Evolutionary conservation across 23 tunicate species (phyloP), one percentile per base, ranked within the genome.

Genomic region (Halocynthia aurantium): DNA sequence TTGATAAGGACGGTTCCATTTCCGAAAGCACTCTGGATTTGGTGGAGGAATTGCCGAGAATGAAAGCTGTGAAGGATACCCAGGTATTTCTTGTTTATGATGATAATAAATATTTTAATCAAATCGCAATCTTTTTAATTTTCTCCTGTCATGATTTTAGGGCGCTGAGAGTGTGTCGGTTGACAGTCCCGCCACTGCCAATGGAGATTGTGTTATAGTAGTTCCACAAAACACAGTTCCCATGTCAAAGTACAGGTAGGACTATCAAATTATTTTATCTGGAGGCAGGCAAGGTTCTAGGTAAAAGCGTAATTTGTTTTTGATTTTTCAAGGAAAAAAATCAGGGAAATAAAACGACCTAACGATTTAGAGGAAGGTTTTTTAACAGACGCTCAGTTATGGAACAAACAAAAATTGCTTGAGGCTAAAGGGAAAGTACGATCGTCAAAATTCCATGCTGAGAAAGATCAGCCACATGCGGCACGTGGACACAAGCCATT

Each of bases 171-270:
- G 55, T 8, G 70, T 65, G 17, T 54, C 78, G 0, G 55, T 74
- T 20, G 78, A 74, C 21, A 74, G 60, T 44, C 78, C 64, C 22
- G 78, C 78, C 20, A 74, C 78, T 8, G 57, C n/a, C 18, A 50
- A 22, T 55, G 60, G 78, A 51, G 87, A 84, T 76, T 84, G 82
- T 44, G 19, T 84, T 9, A 53, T 64, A 8, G 81, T 84, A 19
- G 13, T 75, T 0, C 87, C 87, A 5, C 87, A 84, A 52, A 84
- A 84, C 51, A 84, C 87, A 9, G 87, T 77, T 31, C 87, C 87
- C 15, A 84, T 84, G 87, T 76, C 87, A 6, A 84, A 84, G 52
- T 65, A 76, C 76, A 84, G 87, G 87, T 84, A 68, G 1, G 7
- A 21, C 70, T 21, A 50, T 11, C 9, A n/a, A 0, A 17, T 15